Percentiles rank a stretch among this genome's conserved stretches.
Conservation (phyloP, 2,113 vertebrate species). For the Sinosuthora webbiana region DNA sequence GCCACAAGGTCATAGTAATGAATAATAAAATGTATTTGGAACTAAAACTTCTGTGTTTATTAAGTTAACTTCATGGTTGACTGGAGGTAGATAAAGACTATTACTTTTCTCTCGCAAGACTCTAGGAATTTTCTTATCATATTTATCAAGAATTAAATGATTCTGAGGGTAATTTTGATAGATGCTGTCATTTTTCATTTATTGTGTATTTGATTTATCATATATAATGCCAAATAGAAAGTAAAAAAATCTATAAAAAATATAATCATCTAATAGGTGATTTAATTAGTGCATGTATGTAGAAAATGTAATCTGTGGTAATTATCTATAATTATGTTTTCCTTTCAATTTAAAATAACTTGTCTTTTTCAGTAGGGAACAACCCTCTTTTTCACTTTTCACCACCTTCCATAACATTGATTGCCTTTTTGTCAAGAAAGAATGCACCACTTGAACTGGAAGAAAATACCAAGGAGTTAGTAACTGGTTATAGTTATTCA, state of each 20-base stretch:
- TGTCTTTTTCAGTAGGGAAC: constrained; percentile 35
- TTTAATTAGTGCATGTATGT: constrained; percentile 63
- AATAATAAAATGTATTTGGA: background rate
- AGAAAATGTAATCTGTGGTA: constrained; percentile 55
- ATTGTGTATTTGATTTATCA: constrained; percentile 19
- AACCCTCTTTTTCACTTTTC: constrained; percentile 33
- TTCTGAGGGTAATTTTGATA: constrained; percentile 23
- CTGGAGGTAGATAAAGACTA: background rate
- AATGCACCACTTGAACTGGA: background rate
- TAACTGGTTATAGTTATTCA: background rate
- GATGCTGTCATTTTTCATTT: constrained; percentile 23
- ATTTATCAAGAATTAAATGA: background rate
- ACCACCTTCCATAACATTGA: background rate
- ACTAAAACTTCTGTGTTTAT: background rate
- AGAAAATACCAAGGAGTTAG: background rate
- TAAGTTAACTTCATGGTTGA: background rate
- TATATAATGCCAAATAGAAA: constrained; percentile 7
- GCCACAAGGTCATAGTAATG: background rate
- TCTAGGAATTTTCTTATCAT: background rate
- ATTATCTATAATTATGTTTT: constrained; percentile 66
- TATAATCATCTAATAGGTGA: constrained; percentile 36
- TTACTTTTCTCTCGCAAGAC: background rate
- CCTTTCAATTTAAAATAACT: constrained; percentile 55
- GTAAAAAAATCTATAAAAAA: constrained; percentile 31
- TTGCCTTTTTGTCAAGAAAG: constrained; percentile 7